These are phyloP conservation scores for Anticlea derivata DNA, from an alignment of 2,888 invertebrate genomes.

Conservation along the genomic window DNA sequence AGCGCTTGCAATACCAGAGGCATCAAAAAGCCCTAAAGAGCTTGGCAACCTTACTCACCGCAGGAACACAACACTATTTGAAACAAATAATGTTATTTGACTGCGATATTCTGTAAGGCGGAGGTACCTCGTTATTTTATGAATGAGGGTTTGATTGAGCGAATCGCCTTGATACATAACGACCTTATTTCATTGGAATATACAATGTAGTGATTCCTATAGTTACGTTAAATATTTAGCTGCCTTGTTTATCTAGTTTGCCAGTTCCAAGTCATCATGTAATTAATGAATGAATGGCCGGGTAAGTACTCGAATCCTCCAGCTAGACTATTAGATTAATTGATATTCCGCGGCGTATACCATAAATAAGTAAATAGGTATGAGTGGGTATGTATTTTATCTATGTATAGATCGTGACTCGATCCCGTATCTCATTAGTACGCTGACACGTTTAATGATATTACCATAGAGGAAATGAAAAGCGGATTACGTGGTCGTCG, in stretches of 20 bases:
- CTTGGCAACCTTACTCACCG: too few species aligned
- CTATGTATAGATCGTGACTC: conserved; percentile 56
- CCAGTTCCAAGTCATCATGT: conserved; percentile 22
- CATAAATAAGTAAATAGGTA: conserved; percentile 33
- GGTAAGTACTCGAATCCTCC: conserved; percentile 29
- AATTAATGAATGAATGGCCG: conserved; percentile 35
- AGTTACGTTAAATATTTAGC: conserved; percentile 30
- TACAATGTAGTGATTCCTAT: conserved; percentile 30
- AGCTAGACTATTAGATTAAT: conserved; percentile 30
- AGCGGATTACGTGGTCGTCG: conserved; percentile 51
- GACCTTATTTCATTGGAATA: conserved; percentile 26
- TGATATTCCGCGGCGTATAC: conserved; percentile 30
- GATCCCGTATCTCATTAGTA: conserved; percentile 63
- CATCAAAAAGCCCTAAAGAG: too few species aligned
- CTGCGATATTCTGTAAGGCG: too few species aligned
- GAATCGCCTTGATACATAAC: conserved; percentile 19
- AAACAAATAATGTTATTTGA: too few species aligned
- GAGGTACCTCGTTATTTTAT: conserved; percentile 26
- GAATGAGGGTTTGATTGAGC: conserved; percentile 29
- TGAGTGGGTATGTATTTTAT: conserved; percentile 40
- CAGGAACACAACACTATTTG: too few species aligned
- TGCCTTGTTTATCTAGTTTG: conserved; percentile 29
- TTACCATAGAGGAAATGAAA: conserved; percentile 71
- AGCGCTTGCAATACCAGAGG: too few species aligned
- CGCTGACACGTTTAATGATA: conserved; percentile 68